Evolutionary conservation across 2,113 vertebrate species (phyloP).

Genomic region (Alethe castanea): DNA sequence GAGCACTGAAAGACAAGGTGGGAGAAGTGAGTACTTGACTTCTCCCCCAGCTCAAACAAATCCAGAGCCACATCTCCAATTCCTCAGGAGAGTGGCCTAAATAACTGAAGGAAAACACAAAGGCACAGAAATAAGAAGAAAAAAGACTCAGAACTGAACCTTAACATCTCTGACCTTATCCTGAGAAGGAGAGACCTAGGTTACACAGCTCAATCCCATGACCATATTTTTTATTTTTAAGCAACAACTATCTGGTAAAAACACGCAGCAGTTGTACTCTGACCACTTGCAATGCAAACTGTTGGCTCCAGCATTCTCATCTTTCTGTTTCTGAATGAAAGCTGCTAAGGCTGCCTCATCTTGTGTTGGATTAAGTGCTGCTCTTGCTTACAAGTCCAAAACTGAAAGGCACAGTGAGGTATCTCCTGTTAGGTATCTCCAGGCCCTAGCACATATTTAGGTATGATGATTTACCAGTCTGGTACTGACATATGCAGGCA

Average conservation of each 20-base stretch:
- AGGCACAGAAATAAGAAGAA: background rate
- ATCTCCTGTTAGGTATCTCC: background rate
- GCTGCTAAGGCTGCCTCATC: background rate
- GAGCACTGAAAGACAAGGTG: background rate
- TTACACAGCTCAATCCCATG: background rate
- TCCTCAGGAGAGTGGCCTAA: background rate
- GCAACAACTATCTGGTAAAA: background rate
- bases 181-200: background rate
- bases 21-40: background rate
- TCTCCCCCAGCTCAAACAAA: background rate
- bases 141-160: background rate
- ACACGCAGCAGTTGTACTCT: background rate
- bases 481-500: background rate
- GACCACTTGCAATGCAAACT: background rate
- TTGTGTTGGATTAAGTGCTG: background rate
- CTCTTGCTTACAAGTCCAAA: background rate
- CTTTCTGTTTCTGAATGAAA: background rate
- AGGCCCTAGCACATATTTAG: background rate
- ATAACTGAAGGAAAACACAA: background rate
- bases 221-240: background rate
- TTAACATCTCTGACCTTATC: background rate
- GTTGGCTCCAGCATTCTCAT: background rate
- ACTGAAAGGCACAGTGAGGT: background rate
- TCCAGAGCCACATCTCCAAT: background rate
- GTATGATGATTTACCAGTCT: background rate